Evolutionary conservation across 2,113 vertebrate species (phyloP), one percentile per base, ranked within the genome.

Genomic region (Microcebus murinus): DNA sequence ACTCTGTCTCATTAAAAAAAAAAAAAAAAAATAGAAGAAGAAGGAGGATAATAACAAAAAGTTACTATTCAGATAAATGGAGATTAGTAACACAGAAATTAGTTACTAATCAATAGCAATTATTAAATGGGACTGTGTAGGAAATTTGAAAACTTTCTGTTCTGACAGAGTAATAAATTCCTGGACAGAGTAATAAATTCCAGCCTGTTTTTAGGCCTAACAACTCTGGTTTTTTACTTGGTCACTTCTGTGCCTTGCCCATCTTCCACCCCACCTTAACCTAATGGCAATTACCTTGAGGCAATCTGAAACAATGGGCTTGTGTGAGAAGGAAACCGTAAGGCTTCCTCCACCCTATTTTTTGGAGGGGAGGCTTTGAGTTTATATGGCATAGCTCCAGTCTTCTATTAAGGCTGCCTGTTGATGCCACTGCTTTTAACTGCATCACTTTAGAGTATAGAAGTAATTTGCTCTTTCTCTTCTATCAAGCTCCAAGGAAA

Each of bases 121-220:
- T 92, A 67, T 55, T 95, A 86, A 67, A 57, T 86, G 85, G 27
- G 55, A 31, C 55, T 48, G 6, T 82, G 21, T 67, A 93, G 80
- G 39, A 87, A 63, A 79, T 87, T 74, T 81, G 48, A 77, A 94
- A 59, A 91, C 68, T 82, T 88, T 50, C 23, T 95, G 18, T 86
- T 50, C 18, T 74, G 52, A 65, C 14, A 55, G 57, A 57, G 25
- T 76, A 86, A 81, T 90, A 63, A 48, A 48, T 67, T 86, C 50
- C 45, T 42, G 42, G 52, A 65, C 14, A 55, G 57, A 57, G 18
- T 76, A 86, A 81, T 90, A 63, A 48, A 48, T 67, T 86, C 50
- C 45, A 45, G 45, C 45, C 45, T 79, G 55, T 59, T 92, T 82
- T 61, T 63, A 77, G 79, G 34, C 34, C 45, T 79, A 34, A 65